Conservation (phyloP, 2,888 invertebrate species). For the Sesia bembeciformis region DNA sequence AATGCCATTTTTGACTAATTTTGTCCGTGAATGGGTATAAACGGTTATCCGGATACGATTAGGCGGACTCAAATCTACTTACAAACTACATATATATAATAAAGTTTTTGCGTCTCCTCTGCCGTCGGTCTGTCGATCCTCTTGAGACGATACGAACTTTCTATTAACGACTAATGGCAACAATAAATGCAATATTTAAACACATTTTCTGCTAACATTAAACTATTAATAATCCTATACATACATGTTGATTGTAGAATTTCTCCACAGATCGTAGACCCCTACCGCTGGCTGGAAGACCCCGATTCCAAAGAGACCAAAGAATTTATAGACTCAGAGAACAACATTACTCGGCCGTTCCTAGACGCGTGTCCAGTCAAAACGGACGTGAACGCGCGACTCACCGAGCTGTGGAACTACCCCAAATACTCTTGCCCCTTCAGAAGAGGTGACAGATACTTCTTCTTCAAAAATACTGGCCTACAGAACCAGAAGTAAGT, state of each 20-base stretch:
- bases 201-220: too few species aligned
- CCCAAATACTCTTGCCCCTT: constrained; percentile 95
- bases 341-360: constrained; percentile 89
- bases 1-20: too few species aligned
- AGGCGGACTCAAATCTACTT: too few species aligned
- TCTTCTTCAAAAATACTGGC: constrained; percentile 94
- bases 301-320: constrained; percentile 94
- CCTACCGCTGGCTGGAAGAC: constrained; percentile 97
- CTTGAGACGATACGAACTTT: too few species aligned
- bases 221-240: too few species aligned
- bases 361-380: constrained; percentile 84
- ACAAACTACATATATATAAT: too few species aligned
- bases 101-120: too few species aligned
- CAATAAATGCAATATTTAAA: too few species aligned
- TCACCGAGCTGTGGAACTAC: constrained; percentile 96
- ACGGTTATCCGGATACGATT: too few species aligned
- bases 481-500: constrained; percentile 95
- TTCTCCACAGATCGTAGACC: constrained; percentile 82
- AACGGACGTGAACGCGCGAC: constrained; percentile 81
- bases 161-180: too few species aligned
- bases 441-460: constrained; percentile 88
- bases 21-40: too few species aligned
- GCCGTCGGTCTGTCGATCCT: too few species aligned
- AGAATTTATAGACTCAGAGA: constrained; percentile 91
- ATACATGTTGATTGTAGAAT: neutral